phyloP scores from a whole-genome alignment of 2,797 vertebrate genomes.

The Odontamblyopus rebecca region DNA sequence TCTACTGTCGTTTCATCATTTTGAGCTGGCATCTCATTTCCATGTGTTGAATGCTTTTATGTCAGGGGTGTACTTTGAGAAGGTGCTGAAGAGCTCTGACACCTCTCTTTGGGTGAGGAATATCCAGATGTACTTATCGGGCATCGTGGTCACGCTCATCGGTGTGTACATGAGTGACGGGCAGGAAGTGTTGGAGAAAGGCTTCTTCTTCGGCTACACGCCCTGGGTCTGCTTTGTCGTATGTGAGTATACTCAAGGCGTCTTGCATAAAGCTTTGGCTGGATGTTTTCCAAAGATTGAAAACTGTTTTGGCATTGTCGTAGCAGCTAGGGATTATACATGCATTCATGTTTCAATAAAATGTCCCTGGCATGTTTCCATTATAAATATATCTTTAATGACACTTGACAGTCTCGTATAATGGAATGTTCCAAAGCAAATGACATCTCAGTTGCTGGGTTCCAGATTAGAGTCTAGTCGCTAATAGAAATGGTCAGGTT shows the following conservation, averaged over 20 bases:
- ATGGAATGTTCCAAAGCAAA: too few species aligned
- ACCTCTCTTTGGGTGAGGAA: slow-evolving; percentile 98
- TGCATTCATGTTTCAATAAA: too few species aligned
- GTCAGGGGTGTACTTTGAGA: slow-evolving; percentile 97
- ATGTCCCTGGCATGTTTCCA: too few species aligned
- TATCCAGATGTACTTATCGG: slow-evolving; percentile 98
- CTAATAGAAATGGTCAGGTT: too few species aligned
- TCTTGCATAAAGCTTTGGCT: neutral
- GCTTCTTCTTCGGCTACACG: slow-evolving; percentile 95
- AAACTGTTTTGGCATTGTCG: neutral
- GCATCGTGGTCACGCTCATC: slow-evolving; percentile 87
- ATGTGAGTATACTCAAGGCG: slow-evolving; percentile 80
- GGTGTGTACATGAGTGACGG: slow-evolving; percentile 87
- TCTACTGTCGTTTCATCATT: neutral
- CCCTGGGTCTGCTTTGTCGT: slow-evolving; percentile 90
- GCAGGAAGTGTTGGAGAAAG: slow-evolving; percentile 84
- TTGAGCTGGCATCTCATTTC: neutral
- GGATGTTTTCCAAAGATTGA: neutral
- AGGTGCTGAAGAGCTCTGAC: slow-evolving; percentile 95
- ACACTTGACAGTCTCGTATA: too few species aligned
- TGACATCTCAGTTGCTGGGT: too few species aligned
- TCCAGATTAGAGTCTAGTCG: too few species aligned
- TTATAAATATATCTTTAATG: too few species aligned
- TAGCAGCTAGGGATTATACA: too few species aligned
- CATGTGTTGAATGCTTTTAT: slow-evolving; percentile 20